These are phyloP conservation scores for Taphrorychus bicolor DNA, from an alignment of 2,888 invertebrate species.

Conservation along the genomic window DNA sequence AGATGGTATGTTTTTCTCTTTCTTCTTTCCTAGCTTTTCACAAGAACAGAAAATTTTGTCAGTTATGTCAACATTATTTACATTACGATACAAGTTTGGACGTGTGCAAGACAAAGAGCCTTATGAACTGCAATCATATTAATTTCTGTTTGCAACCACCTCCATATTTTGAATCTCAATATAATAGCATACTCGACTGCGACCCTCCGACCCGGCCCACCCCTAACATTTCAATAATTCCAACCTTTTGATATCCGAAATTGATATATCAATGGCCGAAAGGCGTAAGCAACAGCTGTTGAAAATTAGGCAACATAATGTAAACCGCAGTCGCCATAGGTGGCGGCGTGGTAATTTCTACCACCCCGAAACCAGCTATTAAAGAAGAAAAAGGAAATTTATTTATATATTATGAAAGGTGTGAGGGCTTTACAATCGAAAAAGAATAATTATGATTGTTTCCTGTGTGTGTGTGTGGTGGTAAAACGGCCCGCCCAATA, in stretches of 20 bases:
- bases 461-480: slow-evolving; percentile 47
- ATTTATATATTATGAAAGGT: slow-evolving; percentile 44
- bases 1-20: no score
- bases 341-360: slow-evolving; percentile 37
- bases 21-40: no score
- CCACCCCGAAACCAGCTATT: slow-evolving; percentile 39
- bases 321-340: slow-evolving; percentile 42
- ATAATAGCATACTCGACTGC: no score
- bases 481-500: slow-evolving; percentile 32
- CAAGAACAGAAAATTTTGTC: no score
- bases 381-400: slow-evolving; percentile 38
- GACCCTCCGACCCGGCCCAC: background rate
- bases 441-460: slow-evolving; percentile 42
- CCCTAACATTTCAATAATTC: slow-evolving; percentile 18
- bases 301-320: slow-evolving; percentile 42
- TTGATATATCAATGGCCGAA: slow-evolving; percentile 48
- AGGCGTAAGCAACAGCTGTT: slow-evolving; percentile 43
- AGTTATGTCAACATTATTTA: no score
- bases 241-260: slow-evolving; percentile 27
- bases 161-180: no score
- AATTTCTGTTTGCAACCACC: no score
- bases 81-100: no score
- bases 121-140: no score
- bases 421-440: slow-evolving; percentile 40
- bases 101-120: no score